A percentile compares a stretch with the other conserved stretches of the same genome.
These are phyloP conservation scores for Macropus fuliginosus DNA, from an alignment of 2,797 vertebrate genomes.

Conservation along the genomic window DNA sequence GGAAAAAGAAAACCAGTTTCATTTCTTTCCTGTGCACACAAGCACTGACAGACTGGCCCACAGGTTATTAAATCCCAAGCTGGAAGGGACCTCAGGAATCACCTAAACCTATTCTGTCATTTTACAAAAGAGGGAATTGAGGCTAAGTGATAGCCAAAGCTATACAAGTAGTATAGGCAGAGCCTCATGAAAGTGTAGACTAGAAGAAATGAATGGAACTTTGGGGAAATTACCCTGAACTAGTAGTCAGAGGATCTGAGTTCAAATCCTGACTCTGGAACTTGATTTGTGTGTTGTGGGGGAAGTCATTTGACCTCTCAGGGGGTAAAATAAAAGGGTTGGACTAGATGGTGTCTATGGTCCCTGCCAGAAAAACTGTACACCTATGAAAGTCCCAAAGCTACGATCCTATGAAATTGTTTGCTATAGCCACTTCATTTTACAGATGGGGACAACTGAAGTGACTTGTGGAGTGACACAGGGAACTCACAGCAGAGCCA, in stretches of 20 bases:
- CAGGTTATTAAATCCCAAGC: not conserved
- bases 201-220: not conserved
- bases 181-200: not conserved
- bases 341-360: not conserved
- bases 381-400: not conserved
- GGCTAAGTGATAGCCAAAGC: not conserved
- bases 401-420: not conserved
- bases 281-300: not conserved
- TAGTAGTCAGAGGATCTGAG: not conserved
- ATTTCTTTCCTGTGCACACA: not conserved
- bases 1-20: conserved; percentile 15
- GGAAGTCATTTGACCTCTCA: not conserved
- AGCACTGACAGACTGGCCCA: not conserved
- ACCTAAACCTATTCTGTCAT: not conserved
- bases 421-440: not conserved
- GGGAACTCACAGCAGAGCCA: not conserved
- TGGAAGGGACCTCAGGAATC: conserved; percentile 41
- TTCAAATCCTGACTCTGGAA: not conserved
- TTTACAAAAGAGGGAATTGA: conserved; percentile 31
- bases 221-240: not conserved
- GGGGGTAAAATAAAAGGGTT: not conserved
- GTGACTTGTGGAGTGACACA: not conserved
- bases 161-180: not conserved
- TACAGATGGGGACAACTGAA: conserved; percentile 4
- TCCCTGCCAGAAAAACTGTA: not conserved